These are phyloP conservation scores for Nannoperca obscura DNA, from an alignment of 2,797 vertebrate species.

Conservation along the genomic window DNA sequence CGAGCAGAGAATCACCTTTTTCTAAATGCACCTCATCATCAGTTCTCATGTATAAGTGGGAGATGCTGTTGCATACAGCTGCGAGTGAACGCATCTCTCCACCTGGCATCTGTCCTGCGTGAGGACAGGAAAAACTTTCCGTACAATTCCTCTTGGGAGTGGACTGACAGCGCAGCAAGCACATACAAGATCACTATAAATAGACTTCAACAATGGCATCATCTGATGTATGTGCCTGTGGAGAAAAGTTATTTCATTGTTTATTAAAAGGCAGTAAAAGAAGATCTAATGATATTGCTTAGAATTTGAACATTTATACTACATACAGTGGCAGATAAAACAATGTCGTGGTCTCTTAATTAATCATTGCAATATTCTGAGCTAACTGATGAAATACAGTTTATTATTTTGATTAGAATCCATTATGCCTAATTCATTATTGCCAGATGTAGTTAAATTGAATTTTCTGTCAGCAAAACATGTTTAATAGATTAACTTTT, in stretches of 20 bases:
- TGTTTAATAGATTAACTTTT: conserved; percentile 23
- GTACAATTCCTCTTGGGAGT: conserved; percentile 13
- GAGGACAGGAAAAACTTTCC: conserved; percentile 3
- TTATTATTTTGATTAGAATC: conserved; percentile 24
- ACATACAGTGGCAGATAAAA: not conserved
- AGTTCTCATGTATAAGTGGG: conserved; percentile 13
- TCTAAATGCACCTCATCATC: conserved; percentile 48
- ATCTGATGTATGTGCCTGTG: conserved; percentile 3
- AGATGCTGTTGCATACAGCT: conserved; percentile 12
- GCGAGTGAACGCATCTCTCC: not conserved
- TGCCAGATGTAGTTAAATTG: conserved; percentile 11
- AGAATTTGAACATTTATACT: not conserved
- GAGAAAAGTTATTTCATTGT: too few relatives aligned
- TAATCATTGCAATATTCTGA: not conserved
- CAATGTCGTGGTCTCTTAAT: not conserved
- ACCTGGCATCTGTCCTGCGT: not conserved
- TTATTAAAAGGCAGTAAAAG: not conserved
- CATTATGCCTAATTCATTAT: not conserved
- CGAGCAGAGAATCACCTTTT: conserved; percentile 25
- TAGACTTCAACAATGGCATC: conserved; percentile 6
- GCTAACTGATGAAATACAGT: not conserved
- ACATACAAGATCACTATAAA: conserved; percentile 17
- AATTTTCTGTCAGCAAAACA: conserved; percentile 15
- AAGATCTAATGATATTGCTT: not conserved
- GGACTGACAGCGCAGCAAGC: conserved; percentile 16